These are phyloP conservation scores for Rhopalosiphum maidis DNA, from an alignment of 1,140 invertebrate genomes.

Conservation along the genomic window DNA sequence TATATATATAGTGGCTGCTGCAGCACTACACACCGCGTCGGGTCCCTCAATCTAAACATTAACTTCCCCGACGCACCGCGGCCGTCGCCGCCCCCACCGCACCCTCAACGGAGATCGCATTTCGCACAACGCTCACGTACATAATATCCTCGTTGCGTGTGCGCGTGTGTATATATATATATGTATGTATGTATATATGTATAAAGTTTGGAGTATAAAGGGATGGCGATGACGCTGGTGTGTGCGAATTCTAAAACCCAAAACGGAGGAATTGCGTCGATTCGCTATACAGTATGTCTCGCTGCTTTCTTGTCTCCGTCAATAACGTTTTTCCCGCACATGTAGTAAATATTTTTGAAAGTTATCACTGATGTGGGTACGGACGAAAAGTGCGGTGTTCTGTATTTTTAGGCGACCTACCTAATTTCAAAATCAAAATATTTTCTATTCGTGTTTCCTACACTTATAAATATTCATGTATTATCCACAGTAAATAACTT, in stretches of 20 bases:
- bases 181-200: not conserved
- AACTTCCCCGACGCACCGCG: not conserved
- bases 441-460: not conserved
- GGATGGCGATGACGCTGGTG: not conserved
- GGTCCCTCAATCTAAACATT: conserved; percentile 5
- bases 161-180: no score
- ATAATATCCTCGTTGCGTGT: conserved; percentile 7
- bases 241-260: not conserved
- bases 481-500: not conserved
- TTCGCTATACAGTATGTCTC: not conserved
- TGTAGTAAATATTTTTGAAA: not conserved
- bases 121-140: conserved; percentile 32
- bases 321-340: not conserved
- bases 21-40: not conserved
- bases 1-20: not conserved
- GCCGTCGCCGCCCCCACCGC: not conserved
- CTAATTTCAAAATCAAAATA: not conserved
- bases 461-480: not conserved
- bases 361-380: not conserved
- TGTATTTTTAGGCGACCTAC: not conserved
- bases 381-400: not conserved
- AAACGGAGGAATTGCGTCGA: not conserved
- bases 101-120: not conserved
- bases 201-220: not conserved
- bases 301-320: not conserved